Percentiles rank a stretch among this genome's conserved stretches.
These are phyloP conservation scores for Xylota segnis DNA, from an alignment of 2,888 invertebrate genomes.

Conservation along the genomic window DNA sequence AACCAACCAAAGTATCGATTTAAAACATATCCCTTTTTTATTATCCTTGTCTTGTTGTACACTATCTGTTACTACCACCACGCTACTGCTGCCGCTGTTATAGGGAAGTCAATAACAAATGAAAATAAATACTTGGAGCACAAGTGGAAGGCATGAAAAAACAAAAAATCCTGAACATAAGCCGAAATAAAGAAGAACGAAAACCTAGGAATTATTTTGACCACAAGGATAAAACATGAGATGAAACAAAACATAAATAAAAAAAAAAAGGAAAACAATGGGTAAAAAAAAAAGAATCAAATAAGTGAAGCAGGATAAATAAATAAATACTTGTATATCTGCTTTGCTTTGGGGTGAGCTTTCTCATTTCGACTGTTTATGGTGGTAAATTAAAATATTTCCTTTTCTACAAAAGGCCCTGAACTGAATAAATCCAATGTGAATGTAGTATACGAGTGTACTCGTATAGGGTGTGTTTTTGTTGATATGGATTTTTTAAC, in stretches of 20 bases:
- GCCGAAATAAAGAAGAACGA: slow-evolving; percentile 19
- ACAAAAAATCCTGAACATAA: slow-evolving; percentile 16
- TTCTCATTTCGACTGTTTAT: slow-evolving; percentile 15
- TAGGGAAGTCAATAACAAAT: slow-evolving; percentile 45
- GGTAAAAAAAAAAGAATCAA: slow-evolving; percentile 33
- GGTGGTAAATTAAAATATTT: slow-evolving; percentile 46
- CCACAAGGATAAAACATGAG: slow-evolving; percentile 43
- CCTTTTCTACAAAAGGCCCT: slow-evolving; percentile 10
- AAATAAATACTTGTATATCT: slow-evolving; percentile 35
- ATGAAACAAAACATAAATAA: slow-evolving; percentile 3
- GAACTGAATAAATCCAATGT: slow-evolving; percentile 12
- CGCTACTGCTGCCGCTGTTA: slow-evolving; percentile 15
- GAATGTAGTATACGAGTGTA: not conserved
- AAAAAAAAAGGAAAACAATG: slow-evolving; percentile 27
- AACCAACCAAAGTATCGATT: slow-evolving; percentile 39
- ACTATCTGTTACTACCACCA: not conserved
- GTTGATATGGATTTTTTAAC: not conserved
- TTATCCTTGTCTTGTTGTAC: slow-evolving; percentile 21
- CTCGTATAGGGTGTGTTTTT: not conserved
- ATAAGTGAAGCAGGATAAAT: slow-evolving; percentile 52
- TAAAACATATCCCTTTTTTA: slow-evolving; percentile 9
- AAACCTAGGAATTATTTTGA: slow-evolving; percentile 52
- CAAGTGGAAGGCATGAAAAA: slow-evolving; percentile 6
- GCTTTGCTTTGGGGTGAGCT: slow-evolving; percentile 1
- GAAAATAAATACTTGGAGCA: slow-evolving; percentile 32